Conservation (phyloP, 2,888 invertebrate species). For the Euplagia quadripunctaria region DNA sequence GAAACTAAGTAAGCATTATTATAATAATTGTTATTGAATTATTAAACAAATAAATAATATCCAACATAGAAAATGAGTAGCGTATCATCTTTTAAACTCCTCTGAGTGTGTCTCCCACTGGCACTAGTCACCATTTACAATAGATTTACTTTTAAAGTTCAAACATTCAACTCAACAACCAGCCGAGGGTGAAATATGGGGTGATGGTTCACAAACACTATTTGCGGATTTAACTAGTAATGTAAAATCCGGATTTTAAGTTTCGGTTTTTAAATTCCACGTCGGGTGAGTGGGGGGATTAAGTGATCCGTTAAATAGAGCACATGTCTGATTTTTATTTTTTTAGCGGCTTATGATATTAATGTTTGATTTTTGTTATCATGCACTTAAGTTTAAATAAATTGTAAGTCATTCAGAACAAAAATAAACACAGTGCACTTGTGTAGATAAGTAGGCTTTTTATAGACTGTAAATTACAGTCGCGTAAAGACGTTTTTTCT, state of each 20-base stretch:
- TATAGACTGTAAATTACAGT: background rate
- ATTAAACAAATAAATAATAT: background rate
- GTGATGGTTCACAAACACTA: conserved; percentile 58
- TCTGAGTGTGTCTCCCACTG: conserved; percentile 47
- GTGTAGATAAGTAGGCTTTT: background rate
- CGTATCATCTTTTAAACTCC: background rate
- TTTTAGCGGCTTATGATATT: conserved; percentile 41
- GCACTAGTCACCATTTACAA: conserved; percentile 61
- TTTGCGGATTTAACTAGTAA: conserved; percentile 76
- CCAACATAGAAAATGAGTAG: background rate
- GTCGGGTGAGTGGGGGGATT: conserved; percentile 57
- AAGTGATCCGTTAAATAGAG: conserved; percentile 64
- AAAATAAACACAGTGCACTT: background rate
- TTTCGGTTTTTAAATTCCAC: conserved; percentile 61
- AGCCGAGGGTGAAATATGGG: conserved; percentile 81
- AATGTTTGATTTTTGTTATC: conserved; percentile 48
- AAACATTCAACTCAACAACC: conserved; percentile 70
- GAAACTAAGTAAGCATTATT: too few relatives aligned
- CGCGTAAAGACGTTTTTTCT: background rate
- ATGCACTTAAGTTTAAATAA: conserved; percentile 23
- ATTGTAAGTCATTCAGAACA: background rate
- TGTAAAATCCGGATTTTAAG: conserved; percentile 46
- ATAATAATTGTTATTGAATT: too few relatives aligned
- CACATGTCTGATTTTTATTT: conserved; percentile 60
- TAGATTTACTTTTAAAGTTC: conserved; percentile 69